These are phyloP conservation scores for Danio tinwini DNA, from an alignment of 2,797 vertebrate species.

Conservation along the genomic window DNA sequence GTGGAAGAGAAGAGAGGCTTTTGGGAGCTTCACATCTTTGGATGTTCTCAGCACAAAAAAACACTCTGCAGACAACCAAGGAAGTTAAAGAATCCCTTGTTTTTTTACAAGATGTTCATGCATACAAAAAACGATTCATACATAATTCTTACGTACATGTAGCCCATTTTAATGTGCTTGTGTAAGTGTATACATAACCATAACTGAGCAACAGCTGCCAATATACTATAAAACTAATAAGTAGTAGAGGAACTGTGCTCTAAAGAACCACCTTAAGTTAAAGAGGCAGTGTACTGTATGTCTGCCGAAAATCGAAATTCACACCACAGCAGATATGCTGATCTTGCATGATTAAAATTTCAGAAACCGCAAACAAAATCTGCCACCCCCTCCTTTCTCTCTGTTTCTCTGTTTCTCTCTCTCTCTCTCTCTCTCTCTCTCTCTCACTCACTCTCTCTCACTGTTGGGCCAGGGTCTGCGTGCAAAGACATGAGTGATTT, in stretches of 20 bases:
- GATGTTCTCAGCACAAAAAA: too few relatives aligned
- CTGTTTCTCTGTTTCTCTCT: neutral
- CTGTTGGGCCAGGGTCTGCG: conserved; percentile 11
- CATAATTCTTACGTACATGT: too few relatives aligned
- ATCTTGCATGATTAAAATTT: conserved; percentile 23
- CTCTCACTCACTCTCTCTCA: neutral
- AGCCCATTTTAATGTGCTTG: too few relatives aligned
- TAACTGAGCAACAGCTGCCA: neutral
- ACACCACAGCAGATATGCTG: conserved; percentile 50
- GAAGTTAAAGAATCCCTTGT: too few relatives aligned
- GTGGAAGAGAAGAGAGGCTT: too few relatives aligned
- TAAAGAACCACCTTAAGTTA: neutral
- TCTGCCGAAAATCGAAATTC: conserved; percentile 11
- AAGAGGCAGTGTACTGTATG: neutral
- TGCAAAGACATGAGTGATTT: conserved; percentile 46
- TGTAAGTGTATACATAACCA: too few relatives aligned
- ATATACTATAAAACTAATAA: neutral
- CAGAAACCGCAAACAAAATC: conserved; percentile 37
- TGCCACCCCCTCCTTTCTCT: neutral
- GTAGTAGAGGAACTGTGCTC: neutral
- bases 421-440: neutral
- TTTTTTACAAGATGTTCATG: too few relatives aligned
- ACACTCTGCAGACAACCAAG: too few relatives aligned
- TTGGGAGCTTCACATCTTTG: too few relatives aligned
- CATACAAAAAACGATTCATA: too few relatives aligned